These are phyloP conservation scores for Melipona beecheii DNA, from an alignment of 2,888 invertebrate species.

Conservation along the genomic window DNA sequence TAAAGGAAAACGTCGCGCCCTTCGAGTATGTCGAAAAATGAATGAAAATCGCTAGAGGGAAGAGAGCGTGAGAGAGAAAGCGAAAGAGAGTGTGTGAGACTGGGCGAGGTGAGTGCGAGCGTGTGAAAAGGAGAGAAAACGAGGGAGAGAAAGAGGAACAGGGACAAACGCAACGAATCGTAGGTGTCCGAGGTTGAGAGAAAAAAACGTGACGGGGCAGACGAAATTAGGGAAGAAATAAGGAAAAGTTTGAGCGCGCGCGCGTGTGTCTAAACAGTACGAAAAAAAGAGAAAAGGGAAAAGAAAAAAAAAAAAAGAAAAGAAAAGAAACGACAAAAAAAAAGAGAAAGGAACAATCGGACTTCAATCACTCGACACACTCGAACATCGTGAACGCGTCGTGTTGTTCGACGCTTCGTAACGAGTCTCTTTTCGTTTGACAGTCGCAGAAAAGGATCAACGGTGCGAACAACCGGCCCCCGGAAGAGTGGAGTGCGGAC, in stretches of 20 bases:
- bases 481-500: conserved; percentile 22
- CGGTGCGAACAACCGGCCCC: conserved; percentile 16
- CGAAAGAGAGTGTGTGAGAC: conserved; percentile 16
- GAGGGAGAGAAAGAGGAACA: background rate
- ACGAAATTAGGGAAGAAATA: background rate
- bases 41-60: conserved; percentile 45
- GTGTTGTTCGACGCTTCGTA: conserved; percentile 27
- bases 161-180: conserved; percentile 10
- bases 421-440: conserved; percentile 36
- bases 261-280: conserved; percentile 13
- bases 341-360: background rate
- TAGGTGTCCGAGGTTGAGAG: conserved; percentile 28
- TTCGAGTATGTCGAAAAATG: conserved; percentile 59
- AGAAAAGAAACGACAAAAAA: too few species aligned
- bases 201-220: conserved; percentile 9
- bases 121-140: too few species aligned
- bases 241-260: conserved; percentile 11
- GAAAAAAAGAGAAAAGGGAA: background rate
- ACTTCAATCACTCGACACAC: background rate
- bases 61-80: conserved; percentile 19
- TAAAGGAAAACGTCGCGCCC: conserved; percentile 58
- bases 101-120: conserved; percentile 17
- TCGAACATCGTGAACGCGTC: background rate
- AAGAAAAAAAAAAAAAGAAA: background rate
- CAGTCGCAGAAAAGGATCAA: conserved; percentile 32